Conservation (phyloP, 2,113 vertebrate genomes). For the Trichomycterus rosablanca region DNA sequence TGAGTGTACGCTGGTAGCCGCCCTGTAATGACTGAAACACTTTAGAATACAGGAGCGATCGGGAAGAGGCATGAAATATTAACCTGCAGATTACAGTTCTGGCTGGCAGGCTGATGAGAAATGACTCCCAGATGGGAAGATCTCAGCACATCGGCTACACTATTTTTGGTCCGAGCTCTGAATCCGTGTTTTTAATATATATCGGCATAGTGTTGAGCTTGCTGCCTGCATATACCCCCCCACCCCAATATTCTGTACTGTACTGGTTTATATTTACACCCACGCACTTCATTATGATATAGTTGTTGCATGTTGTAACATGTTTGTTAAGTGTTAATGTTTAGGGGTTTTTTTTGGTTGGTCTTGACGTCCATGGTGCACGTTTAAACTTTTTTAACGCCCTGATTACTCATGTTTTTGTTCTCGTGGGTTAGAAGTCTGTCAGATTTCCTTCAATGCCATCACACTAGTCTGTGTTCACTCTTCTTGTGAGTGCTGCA, state of each 20-base stretch:
- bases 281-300: too few relatives aligned
- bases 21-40: conserved; percentile 48
- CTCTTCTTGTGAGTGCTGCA: neutral
- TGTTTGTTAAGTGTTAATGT: too few relatives aligned
- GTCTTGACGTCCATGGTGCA: too few relatives aligned
- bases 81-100: conserved; percentile 47
- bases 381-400: too few relatives aligned
- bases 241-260: neutral
- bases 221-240: too few relatives aligned
- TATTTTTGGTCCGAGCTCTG: conserved; percentile 46
- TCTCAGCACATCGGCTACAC: conserved; percentile 27
- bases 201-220: neutral
- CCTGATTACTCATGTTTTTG: too few relatives aligned
- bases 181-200: conserved; percentile 32
- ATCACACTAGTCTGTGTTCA: neutral
- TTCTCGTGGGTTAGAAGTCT: neutral
- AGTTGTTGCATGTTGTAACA: too few relatives aligned
- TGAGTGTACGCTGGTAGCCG: conserved; percentile 8
- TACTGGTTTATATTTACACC: neutral
- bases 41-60: conserved; percentile 36
- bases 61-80: conserved; percentile 59
- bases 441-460: neutral
- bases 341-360: too few relatives aligned
- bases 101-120: conserved; percentile 45
- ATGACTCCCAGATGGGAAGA: conserved; percentile 34